Evolutionary conservation across 2,113 vertebrate species (phyloP).

Genomic region (Balaeniceps rex): DNA sequence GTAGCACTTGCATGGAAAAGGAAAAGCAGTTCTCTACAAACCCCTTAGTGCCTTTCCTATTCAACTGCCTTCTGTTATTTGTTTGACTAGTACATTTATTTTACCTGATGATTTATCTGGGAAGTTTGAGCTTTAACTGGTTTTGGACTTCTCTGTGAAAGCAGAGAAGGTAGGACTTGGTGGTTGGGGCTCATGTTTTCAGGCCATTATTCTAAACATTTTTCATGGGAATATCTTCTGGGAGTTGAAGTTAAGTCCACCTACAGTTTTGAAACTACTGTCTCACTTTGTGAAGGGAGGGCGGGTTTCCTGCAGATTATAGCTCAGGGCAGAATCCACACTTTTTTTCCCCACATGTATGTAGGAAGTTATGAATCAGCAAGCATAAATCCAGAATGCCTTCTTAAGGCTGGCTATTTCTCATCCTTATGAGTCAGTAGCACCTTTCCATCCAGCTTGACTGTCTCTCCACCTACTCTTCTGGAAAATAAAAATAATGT

Average conservation of each 20-base stretch:
- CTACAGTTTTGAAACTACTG: conserved; percentile 44
- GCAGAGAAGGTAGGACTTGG: background rate
- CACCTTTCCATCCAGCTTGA: conserved; percentile 54
- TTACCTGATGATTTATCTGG: background rate
- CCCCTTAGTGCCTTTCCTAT: background rate
- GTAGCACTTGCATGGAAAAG: background rate
- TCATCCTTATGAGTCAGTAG: conserved; percentile 70
- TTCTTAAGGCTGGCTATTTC: conserved; percentile 59
- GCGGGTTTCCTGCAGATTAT: conserved; percentile 49
- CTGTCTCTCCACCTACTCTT: conserved; percentile 42
- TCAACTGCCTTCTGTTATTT: background rate
- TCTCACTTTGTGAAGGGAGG: conserved; percentile 9
- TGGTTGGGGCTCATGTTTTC: background rate
- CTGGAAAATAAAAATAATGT: conserved; percentile 55
- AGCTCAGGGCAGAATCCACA: conserved; percentile 48
- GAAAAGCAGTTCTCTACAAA: background rate
- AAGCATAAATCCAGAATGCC: conserved; percentile 59
- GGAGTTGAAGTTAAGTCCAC: conserved; percentile 25
- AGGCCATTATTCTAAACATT: conserved; percentile 35
- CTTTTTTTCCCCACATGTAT: conserved; percentile 39
- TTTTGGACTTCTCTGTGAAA: background rate
- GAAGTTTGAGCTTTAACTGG: background rate
- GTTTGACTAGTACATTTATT: background rate
- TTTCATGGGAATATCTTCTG: conserved; percentile 37
- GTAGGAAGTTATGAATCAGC: conserved; percentile 79